Base-by-base conservation (phyloP, 2,888 invertebrate species). In the Pachymerium ferrugineum region DNA sequence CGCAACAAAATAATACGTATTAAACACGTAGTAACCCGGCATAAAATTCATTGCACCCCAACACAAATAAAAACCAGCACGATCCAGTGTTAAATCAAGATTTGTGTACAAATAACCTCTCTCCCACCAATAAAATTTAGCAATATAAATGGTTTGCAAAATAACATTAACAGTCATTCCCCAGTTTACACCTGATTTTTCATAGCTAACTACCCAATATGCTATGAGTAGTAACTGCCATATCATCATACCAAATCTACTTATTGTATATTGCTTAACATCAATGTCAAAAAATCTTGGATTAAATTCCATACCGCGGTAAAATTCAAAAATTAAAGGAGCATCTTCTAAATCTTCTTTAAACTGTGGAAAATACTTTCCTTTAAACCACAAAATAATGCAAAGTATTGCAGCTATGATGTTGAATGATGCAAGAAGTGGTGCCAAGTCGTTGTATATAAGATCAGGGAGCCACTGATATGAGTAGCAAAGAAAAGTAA, bases 81-180 rank as follows among this genome's bases (percentile, higher is more conserved):
- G 79, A 79, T 87, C 87, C 69, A 86, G 78, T 75, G 84, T 86
- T 74, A 87, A 86, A 79, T 87, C 86, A 54, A 87, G 81, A 10
- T 10, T 10, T 12, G 86, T 86, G 76, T 83, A 79, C 81, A 86
- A 85, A 79, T 87, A 87, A 1, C 86, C 86, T 3, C 83, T 81
- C 79, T 87, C 87, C 86, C 86, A 86, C 81, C 83, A 84, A 80
- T 84, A 87, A 80, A 87, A 87, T 79, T 87, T 87, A 67, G 83
- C 83, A 73, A 86, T 80, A 79, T 86, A 87, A 19, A 85, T 77
- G 5, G 84, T 80, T 78, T 86, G 86, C 1, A 85, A 80, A 1
- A 82, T 54, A 3, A 83, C 79, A n/a, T 83, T 83, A 12, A 79
- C 80, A 8, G 80, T 76, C 31, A 80, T 78, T 0, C 81, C 82